Percentiles rank a stretch among this genome's conserved stretches.
Evolutionary conservation across 2,888 invertebrate species (phyloP).

Genomic region (Aphrophora alni): DNA sequence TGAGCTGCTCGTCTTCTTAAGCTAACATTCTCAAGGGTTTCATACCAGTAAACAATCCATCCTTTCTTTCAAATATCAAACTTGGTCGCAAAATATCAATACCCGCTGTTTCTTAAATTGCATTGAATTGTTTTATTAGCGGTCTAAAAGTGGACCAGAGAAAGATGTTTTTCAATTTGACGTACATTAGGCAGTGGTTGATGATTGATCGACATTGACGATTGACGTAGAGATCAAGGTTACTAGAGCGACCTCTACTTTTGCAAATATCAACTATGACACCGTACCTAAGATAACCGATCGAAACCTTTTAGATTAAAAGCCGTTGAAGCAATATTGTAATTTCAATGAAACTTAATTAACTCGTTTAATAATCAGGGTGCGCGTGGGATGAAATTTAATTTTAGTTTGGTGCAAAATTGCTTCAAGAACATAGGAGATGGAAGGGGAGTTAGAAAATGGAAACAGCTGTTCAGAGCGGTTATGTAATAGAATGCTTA

Average conservation of each 20-base stretch:
- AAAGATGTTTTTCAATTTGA: neutral
- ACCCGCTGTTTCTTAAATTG: too few relatives aligned
- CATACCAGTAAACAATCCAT: too few relatives aligned
- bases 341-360: conserved; percentile 6
- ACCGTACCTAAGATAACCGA: neutral
- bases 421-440: too few relatives aligned
- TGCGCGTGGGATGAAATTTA: neutral
- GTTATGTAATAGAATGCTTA: too few relatives aligned
- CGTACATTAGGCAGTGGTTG: neutral
- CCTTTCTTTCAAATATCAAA: too few relatives aligned
- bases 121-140: too few relatives aligned
- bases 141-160: neutral
- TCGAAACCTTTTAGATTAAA: neutral
- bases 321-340: neutral
- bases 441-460: too few relatives aligned
- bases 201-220: neutral
- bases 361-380: neutral
- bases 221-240: neutral
- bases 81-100: too few relatives aligned
- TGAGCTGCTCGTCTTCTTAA: too few relatives aligned
- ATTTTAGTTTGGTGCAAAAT: neutral
- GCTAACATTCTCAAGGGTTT: too few relatives aligned
- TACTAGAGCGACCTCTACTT: conserved; percentile 2
- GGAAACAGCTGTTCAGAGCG: too few relatives aligned
- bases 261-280: neutral